Percentiles rank a stretch among this genome's conserved stretches.
phyloP scores from a whole-genome alignment of 2,888 invertebrate species.

The Pseudococcus viburni region DNA sequence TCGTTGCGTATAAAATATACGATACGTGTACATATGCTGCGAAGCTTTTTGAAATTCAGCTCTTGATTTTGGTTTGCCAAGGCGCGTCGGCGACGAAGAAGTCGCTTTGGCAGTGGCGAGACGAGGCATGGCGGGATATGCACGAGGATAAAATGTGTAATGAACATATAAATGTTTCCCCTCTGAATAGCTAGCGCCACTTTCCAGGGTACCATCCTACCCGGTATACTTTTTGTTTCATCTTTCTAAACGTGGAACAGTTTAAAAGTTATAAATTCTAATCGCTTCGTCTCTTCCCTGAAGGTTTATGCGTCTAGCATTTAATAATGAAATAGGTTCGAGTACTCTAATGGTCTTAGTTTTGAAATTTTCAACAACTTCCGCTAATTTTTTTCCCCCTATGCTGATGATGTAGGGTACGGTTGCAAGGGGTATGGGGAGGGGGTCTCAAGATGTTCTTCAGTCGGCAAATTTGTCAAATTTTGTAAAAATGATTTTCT shows the following conservation, averaged over 20 bases:
- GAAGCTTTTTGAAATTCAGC: conserved; percentile 43
- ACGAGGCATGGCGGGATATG: background rate
- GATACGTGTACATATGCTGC: background rate
- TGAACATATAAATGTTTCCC: conserved; percentile 47
- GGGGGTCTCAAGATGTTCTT: no score
- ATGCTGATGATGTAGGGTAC: no score
- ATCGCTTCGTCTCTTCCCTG: conserved; percentile 29
- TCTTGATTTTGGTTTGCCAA: conserved; percentile 22
- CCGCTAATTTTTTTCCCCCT: no score
- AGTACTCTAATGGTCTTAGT: conserved; percentile 22
- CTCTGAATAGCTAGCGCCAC: background rate
- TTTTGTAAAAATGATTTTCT: no score
- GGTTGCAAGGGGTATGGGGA: no score
- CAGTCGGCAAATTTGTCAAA: no score
- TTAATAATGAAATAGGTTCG: conserved; percentile 45
- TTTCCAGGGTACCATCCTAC: background rate
- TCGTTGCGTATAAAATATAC: background rate
- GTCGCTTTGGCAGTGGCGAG: background rate
- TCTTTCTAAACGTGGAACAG: conserved; percentile 22
- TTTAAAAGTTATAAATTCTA: conserved; percentile 49
- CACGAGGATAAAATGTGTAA: conserved; percentile 49
- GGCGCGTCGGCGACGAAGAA: background rate
- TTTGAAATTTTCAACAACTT: conserved; percentile 35
- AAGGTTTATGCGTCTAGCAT: conserved; percentile 43
- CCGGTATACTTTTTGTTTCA: conserved; percentile 22